These are phyloP conservation scores for Tholera decimalis DNA, from an alignment of 2,888 invertebrate genomes.

Conservation along the genomic window DNA sequence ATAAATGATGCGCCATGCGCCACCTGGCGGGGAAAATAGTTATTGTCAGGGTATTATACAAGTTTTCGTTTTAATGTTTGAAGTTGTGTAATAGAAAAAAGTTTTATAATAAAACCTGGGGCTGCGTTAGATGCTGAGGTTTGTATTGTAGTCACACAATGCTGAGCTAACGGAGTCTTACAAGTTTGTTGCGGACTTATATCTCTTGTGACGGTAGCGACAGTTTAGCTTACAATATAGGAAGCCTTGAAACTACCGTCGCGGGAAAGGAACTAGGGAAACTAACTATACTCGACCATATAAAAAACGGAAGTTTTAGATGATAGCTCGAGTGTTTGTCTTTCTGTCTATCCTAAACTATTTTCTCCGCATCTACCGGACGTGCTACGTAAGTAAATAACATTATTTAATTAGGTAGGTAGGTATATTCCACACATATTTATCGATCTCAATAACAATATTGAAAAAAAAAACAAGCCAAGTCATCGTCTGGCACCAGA, in stretches of 20 bases:
- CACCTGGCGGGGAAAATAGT: slow-evolving; percentile 59
- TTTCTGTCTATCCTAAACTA: no score
- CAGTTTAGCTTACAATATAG: slow-evolving; percentile 8
- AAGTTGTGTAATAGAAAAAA: slow-evolving; percentile 60
- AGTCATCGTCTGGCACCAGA: no score
- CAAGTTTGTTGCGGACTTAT: slow-evolving; percentile 20
- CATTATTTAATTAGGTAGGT: no score
- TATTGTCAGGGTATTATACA: slow-evolving; percentile 48
- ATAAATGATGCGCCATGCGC: slow-evolving; percentile 61
- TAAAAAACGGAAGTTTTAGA: no score
- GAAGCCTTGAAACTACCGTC: not conserved
- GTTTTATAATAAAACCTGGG: slow-evolving; percentile 62
- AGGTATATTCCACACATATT: no score
- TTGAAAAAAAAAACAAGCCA: no score
- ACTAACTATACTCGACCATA: no score
- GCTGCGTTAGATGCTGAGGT: slow-evolving; percentile 14
- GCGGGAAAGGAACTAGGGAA: not conserved
- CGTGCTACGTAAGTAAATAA: no score
- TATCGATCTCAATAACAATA: no score
- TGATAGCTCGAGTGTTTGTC: no score
- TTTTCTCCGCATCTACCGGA: no score
- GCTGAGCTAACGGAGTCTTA: not conserved
- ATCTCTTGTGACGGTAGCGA: slow-evolving; percentile 1
- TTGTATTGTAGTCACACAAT: slow-evolving; percentile 19
- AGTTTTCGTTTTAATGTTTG: slow-evolving; percentile 56